Conservation (phyloP, 2,888 invertebrate species). For the Eilema caniola region DNA sequence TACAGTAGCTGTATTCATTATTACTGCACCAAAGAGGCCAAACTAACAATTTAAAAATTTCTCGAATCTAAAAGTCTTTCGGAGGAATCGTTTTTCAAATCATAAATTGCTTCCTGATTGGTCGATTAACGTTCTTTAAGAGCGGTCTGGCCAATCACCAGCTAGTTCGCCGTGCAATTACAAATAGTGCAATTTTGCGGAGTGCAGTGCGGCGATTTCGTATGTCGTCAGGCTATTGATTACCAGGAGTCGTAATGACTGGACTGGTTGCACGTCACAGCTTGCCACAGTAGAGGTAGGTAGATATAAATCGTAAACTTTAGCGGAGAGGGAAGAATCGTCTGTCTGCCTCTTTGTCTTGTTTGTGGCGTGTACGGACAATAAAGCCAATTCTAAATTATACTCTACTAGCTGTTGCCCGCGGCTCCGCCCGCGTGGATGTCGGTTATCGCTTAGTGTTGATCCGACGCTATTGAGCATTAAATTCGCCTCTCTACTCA, state of each 20-base stretch:
- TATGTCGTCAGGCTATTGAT: constrained; percentile 69
- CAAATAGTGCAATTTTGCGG: constrained; percentile 54
- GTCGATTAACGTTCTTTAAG: constrained; percentile 49
- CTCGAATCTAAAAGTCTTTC: constrained; percentile 17
- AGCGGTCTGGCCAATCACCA: constrained; percentile 46
- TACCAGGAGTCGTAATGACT: constrained; percentile 70
- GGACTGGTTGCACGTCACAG: constrained; percentile 65
- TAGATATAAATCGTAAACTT: constrained; percentile 19
- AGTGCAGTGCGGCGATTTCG: constrained; percentile 49
- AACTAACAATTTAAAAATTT: background rate
- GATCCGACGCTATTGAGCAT: too few species aligned
- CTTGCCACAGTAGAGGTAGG: constrained; percentile 18
- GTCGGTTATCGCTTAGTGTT: too few species aligned
- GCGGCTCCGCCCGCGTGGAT: too few species aligned
- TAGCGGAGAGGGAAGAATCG: constrained; percentile 6
- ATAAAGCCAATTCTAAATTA: background rate
- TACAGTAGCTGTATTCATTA: background rate
- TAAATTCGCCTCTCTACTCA: too few species aligned
- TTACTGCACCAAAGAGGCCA: background rate
- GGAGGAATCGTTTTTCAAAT: constrained; percentile 33
- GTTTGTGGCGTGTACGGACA: too few species aligned
- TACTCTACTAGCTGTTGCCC: too few species aligned
- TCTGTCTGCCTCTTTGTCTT: background rate
- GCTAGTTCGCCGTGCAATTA: constrained; percentile 46
- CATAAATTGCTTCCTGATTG: constrained; percentile 51